Evolutionary conservation across 2,113 vertebrate species (phyloP).

Genomic region (Halcyon malimbica): DNA sequence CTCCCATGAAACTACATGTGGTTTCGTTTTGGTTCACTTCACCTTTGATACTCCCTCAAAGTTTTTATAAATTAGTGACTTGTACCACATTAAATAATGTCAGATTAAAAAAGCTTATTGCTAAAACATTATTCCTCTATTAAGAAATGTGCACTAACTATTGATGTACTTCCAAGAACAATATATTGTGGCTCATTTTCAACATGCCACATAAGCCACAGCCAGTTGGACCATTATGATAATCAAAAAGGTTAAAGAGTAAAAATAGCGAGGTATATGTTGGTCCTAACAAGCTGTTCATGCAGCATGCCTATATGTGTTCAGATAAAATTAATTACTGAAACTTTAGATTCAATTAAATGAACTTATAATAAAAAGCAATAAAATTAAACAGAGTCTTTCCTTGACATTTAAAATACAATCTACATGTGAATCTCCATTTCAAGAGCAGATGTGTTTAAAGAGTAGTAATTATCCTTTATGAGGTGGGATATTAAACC

Average conservation of each 20-base stretch:
- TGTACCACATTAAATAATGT: not conserved
- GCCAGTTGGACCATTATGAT: conserved; percentile 15
- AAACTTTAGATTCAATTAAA: conserved; percentile 68
- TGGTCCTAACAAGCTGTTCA: not conserved
- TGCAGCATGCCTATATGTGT: not conserved
- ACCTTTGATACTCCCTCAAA: not conserved
- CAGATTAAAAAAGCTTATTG: not conserved
- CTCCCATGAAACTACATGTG: rapidly evolving
- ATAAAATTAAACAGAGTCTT: conserved; percentile 10
- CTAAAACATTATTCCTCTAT: not conserved
- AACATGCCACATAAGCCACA: not conserved
- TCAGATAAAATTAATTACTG: conserved; percentile 52
- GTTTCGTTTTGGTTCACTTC: not conserved
- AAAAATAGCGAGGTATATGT: not conserved
- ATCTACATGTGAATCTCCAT: conserved; percentile 22
- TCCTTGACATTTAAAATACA: conserved; percentile 60
- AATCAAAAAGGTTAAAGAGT: not conserved
- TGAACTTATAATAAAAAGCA: conserved; percentile 29
- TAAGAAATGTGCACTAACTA: not conserved
- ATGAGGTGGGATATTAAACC: conserved; percentile 24
- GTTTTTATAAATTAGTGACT: not conserved
- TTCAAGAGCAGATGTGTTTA: conserved; percentile 19
- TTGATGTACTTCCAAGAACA: conserved; percentile 4
- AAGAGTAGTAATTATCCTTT: conserved; percentile 56
- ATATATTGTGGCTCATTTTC: not conserved